A percentile compares a stretch with the other conserved stretches of the same genome.
These are phyloP conservation scores for Euthynnus affinis DNA, from an alignment of 2,797 vertebrate species.

Conservation along the genomic window DNA sequence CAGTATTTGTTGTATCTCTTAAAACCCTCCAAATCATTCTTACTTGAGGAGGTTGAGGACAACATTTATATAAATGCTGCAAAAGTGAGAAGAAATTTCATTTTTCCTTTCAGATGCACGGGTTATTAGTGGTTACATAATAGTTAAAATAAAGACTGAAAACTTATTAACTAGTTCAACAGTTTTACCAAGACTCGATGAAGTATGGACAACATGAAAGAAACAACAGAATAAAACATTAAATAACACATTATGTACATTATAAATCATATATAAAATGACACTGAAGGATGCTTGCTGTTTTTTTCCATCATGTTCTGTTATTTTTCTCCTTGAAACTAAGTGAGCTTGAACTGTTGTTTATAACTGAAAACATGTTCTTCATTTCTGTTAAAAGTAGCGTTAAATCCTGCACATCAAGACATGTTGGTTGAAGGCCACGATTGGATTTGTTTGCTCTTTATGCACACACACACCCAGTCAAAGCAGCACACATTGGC, in stretches of 20 bases:
- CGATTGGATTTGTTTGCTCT: slow-evolving; percentile 22
- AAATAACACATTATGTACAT: not conserved
- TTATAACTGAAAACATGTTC: not conserved
- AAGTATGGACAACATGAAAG: too few species aligned
- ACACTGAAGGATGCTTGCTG: not conserved
- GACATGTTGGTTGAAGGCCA: not conserved
- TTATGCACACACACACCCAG: not conserved
- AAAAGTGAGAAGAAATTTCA: not conserved
- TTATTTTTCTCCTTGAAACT: not conserved
- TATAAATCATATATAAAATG: not conserved
- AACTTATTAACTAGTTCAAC: not conserved
- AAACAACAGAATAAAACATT: too few species aligned
- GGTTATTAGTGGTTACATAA: not conserved
- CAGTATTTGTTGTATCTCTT: not conserved
- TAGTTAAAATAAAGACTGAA: not conserved
- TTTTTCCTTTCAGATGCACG: too few species aligned
- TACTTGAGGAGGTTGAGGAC: not conserved
- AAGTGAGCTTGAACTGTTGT: not conserved
- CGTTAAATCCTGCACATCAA: not conserved
- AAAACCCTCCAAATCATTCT: not conserved
- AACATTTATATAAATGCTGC: not conserved
- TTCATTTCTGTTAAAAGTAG: slow-evolving; percentile 10
- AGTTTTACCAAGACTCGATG: not conserved
- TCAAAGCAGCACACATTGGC: not conserved
- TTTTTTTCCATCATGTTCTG: too few species aligned